A percentile compares a stretch with the other conserved stretches of the same genome.
phyloP scores from a whole-genome alignment of 2,888 invertebrate species.

The Melanotus villosus region DNA sequence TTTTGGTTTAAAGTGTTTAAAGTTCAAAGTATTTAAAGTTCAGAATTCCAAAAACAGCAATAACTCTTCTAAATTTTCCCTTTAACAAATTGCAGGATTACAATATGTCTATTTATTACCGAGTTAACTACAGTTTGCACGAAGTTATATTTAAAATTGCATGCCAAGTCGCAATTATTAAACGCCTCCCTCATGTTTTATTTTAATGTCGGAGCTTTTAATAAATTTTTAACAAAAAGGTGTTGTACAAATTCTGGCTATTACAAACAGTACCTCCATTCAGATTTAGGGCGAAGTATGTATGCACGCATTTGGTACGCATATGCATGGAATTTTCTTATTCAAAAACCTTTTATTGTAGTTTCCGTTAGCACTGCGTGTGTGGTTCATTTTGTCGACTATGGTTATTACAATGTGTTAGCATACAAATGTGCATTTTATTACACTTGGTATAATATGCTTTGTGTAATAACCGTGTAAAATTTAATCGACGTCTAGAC shows the following conservation, averaged over 20 bases:
- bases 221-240: neutral
- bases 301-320: conserved; percentile 5
- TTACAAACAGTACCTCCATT: neutral
- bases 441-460: neutral
- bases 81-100: no score
- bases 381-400: conserved; percentile 10
- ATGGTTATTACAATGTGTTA: neutral
- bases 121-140: no score
- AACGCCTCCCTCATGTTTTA: neutral
- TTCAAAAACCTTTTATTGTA: neutral
- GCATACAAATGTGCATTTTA: conserved; percentile 19
- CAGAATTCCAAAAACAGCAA: no score
- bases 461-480: conserved; percentile 4
- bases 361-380: conserved; percentile 18
- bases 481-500: conserved; percentile 13
- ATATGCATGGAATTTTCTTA: conserved; percentile 4
- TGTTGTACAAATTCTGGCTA: neutral
- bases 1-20: no score
- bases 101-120: no score
- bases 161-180: neutral
- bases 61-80: no score
- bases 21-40: no score
- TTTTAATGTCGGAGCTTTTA: neutral
- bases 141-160: conserved; percentile 5
- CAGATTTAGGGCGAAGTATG: neutral